Conservation (phyloP, 1,140 invertebrate species). For the Scylla paramamosain region DNA sequence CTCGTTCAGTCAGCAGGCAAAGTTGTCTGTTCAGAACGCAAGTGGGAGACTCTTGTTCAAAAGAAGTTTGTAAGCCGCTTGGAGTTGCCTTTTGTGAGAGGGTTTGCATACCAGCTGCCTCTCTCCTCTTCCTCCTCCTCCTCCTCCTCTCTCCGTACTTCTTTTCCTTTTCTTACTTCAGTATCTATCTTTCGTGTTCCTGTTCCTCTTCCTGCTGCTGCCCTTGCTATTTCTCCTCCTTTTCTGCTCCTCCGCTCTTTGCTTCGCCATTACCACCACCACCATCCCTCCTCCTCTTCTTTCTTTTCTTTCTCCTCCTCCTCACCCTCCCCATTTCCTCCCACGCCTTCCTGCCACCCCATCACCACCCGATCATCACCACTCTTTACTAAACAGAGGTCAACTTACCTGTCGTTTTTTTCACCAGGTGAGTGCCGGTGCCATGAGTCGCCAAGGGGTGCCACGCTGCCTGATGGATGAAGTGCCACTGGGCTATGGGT, state of each 20-base stretch:
- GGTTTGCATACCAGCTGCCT: constrained; percentile 11
- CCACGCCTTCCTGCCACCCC: neutral
- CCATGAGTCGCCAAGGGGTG: neutral
- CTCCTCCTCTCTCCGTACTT: too few relatives aligned
- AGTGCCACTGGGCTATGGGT: neutral
- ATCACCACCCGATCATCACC: neutral
- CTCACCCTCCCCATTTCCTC: neutral
- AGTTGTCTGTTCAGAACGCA: constrained; percentile 21
- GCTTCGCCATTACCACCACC: too few relatives aligned
- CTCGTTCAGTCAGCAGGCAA: constrained; percentile 12
- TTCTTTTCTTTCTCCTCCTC: too few relatives aligned
- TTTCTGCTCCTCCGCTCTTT: too few relatives aligned
- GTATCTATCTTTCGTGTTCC: too few relatives aligned
- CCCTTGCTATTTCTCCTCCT: neutral
- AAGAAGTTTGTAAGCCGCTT: constrained; percentile 12
- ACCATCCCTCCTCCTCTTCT: too few relatives aligned
- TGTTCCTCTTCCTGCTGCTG: neutral
- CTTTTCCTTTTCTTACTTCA: neutral
- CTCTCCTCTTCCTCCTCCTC: neutral
- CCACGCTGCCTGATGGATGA: neutral
- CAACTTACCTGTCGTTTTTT: neutral
- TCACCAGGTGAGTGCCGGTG: neutral
- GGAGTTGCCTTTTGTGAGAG: constrained; percentile 3
- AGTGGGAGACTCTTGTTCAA: constrained; percentile 21
- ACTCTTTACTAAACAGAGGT: neutral